Evolutionary conservation across 2,113 vertebrate genomes (phyloP), one percentile per base, ranked within the genome.

Genomic region (Tachycineta bicolor): DNA sequence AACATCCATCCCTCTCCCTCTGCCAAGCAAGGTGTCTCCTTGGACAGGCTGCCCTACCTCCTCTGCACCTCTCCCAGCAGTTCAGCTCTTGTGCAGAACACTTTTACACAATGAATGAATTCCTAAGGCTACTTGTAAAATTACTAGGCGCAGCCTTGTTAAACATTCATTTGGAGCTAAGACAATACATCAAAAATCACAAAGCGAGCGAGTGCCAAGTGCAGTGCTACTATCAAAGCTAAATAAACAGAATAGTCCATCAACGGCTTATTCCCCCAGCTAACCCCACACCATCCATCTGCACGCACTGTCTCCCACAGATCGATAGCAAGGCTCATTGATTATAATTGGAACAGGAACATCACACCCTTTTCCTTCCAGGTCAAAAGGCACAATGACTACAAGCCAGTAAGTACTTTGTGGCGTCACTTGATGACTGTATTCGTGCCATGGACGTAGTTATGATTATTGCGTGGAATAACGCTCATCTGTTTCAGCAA

Each of bases 81-180:
- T 19, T 83, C 67, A 81, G 77, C 59, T 81, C 65, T 67, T 63
- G 34, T 80, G 69, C 58, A 85, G 85, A 94, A 84, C 0, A 0
- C 23, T 90, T 95, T 68, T 68, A 91, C 25, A 94, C 44, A 93
- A 69, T 13, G 41, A 92, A 83, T 28, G 12, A 83, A 94, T 89
- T 97, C 92, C 84, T 96, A 97, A 64, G 69, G 92, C 87, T 96
- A 93, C 93, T 96, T 94, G 73, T 94, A 94, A 97, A 95, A 97
- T 93, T 81, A 94, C 74, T 56, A 88, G 88, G 88, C 41, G 6
- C 58, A 93, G 81, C 63, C 76, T 77, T 77, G 69, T 95, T 96
- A 96, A 97, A 94, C 92, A 88, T 71, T 93, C 85, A 69, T 95
- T 94, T 95, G 76, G 62, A 92, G 56, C 87, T 68, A 91, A 96